Evolutionary conservation across 2,888 invertebrate species (phyloP).

Genomic region (Trichacis sp.): DNA sequence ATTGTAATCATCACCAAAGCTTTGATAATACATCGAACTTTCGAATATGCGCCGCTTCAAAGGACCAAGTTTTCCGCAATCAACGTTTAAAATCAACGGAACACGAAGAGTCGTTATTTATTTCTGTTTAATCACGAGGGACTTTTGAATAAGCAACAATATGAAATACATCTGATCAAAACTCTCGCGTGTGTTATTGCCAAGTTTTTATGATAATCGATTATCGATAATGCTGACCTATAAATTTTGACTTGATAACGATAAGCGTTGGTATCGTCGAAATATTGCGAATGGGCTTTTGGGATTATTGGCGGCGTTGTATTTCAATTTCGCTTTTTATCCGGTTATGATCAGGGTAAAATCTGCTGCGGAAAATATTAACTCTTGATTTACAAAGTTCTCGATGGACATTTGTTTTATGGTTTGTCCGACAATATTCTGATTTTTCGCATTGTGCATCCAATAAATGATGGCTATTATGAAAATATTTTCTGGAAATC

Average conservation of each 20-base stretch:
- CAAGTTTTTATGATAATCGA: conserved; percentile 66
- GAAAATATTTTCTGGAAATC: too few species aligned
- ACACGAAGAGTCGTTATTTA: neutral
- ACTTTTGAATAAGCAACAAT: conserved; percentile 33
- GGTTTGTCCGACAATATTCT: too few species aligned
- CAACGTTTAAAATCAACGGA: too few species aligned
- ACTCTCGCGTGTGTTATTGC: conserved; percentile 56
- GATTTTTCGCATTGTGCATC: too few species aligned
- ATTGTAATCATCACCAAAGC: conserved; percentile 5
- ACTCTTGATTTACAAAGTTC: neutral
- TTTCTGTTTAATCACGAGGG: conserved; percentile 31
- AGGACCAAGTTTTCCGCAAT: neutral
- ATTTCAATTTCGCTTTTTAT: conserved; percentile 34
- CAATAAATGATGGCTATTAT: too few species aligned
- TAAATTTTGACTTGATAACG: conserved; percentile 63
- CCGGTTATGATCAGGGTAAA: conserved; percentile 3
- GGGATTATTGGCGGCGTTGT: conserved; percentile 52
- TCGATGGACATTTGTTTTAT: neutral
- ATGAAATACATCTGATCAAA: conserved; percentile 35
- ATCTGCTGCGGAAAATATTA: neutral
- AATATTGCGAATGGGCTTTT: conserved; percentile 56
- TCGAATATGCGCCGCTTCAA: neutral
- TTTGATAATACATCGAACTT: conserved; percentile 2
- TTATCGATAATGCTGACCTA: conserved; percentile 66
- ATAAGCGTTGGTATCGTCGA: conserved; percentile 65